A percentile compares a stretch with the other conserved stretches of the same genome.
phyloP scores from a whole-genome alignment of 1,140 invertebrate genomes.

The Drosophila rufa region DNA sequence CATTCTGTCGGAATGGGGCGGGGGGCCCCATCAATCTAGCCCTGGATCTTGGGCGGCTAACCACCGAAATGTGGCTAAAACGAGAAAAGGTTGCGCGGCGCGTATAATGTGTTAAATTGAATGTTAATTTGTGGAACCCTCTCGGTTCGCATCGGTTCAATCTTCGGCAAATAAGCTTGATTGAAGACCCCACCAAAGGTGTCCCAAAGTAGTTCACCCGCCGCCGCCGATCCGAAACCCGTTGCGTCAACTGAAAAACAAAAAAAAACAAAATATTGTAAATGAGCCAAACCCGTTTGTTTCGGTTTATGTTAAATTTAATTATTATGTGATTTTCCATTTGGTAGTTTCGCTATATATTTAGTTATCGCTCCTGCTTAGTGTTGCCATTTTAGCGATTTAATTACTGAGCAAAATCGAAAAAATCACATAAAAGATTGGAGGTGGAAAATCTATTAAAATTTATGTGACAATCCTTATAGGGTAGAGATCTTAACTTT shows the following conservation, averaged over 20 bases:
- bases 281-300: slow-evolving; percentile 76
- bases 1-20: slow-evolving; percentile 14
- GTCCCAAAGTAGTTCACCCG: slow-evolving; percentile 54
- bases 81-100: slow-evolving; percentile 13
- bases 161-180: slow-evolving; percentile 17
- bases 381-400: slow-evolving; percentile 29
- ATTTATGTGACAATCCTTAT: too few species aligned
- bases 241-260: slow-evolving; percentile 50
- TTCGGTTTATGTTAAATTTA: slow-evolving; percentile 34
- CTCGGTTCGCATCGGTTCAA: not conserved
- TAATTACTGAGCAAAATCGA: slow-evolving; percentile 9
- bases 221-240: slow-evolving; percentile 31
- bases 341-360: slow-evolving; percentile 30
- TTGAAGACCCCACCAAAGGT: slow-evolving; percentile 44
- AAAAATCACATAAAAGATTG: not conserved
- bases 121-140: slow-evolving; percentile 47
- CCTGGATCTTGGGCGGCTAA: not conserved
- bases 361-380: slow-evolving; percentile 35
- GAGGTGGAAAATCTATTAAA: not conserved
- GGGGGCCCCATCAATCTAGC: slow-evolving; percentile 27
- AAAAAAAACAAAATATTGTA: slow-evolving; percentile 62
- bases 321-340: slow-evolving; percentile 54
- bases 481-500: not conserved
- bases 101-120: slow-evolving; percentile 49
- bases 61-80: slow-evolving; percentile 17